Conservation (phyloP, 1,140 invertebrate species). For the Eurosta solidaginis region DNA sequence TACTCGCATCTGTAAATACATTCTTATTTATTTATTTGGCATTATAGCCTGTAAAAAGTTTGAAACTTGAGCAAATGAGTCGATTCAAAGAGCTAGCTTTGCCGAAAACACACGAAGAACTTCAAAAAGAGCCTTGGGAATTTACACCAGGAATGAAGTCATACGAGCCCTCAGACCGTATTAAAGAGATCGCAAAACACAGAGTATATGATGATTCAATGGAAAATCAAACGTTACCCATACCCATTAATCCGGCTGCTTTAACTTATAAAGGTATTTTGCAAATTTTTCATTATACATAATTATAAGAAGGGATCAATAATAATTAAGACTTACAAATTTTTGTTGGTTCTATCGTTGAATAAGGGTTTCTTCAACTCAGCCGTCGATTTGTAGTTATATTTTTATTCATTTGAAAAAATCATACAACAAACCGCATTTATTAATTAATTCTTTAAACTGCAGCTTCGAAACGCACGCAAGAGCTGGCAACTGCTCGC, state of each 20-base stretch:
- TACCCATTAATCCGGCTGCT: constrained; percentile 34
- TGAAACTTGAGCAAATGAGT: constrained; percentile 19
- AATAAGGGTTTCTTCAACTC: no score
- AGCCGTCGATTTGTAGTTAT: no score
- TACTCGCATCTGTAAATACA: no score
- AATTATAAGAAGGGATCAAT: no score
- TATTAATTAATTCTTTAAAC: neutral
- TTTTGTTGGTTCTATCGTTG: no score
- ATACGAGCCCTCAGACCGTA: constrained; percentile 42
- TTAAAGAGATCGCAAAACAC: constrained; percentile 39
- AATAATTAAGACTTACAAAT: no score
- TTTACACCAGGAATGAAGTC: constrained; percentile 40
- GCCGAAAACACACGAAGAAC: constrained; percentile 38
- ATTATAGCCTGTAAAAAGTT: constrained; percentile 37
- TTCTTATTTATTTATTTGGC: neutral
- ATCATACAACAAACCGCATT: no score
- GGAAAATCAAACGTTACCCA: constrained; percentile 6
- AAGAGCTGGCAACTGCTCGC: constrained; percentile 45
- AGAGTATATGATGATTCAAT: constrained; percentile 31
- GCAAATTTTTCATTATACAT: neutral
- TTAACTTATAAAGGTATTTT: constrained; percentile 46
- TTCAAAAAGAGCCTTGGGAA: constrained; percentile 42
- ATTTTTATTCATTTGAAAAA: no score
- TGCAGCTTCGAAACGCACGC: constrained; percentile 46
- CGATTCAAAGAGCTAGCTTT: constrained; percentile 41